Evolutionary conservation across 2,113 vertebrate species (phyloP), one percentile per base, ranked within the genome.

Genomic region (Strix aluco): DNA sequence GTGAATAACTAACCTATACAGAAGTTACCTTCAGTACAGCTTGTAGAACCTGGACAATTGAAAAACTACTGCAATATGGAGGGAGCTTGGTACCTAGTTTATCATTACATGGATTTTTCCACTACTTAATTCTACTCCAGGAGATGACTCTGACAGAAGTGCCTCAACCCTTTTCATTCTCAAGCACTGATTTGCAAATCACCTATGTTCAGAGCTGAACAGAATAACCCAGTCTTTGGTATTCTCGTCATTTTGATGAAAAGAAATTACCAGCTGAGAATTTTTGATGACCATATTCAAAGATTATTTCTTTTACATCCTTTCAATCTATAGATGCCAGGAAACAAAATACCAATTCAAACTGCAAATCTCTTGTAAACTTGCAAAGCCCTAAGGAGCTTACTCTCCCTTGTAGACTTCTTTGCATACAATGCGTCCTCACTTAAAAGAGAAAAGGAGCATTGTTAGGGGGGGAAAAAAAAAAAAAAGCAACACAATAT

Each of bases 321-420:
- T 91, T 94, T 85, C 36, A 78, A 34, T 51, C 32, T 88, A 71
- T 63, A 94, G 34, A 92, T 34, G 20, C 32, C 61, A 72, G 47
- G 57, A 92, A 91, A 96, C 92, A 97, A 95, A 93, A 74, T 63
- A 81, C 26, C 44, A 62, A 90, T 97, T 97, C 73, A 97, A 85
- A 84, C 22, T 32, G n/a, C 21, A 96, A 96, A 95, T 92, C 95
- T 79, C 86, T 87, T 65, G n/a, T 29, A 91, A 96, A 96, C 49
- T 90, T 92, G 42, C n/a, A 97, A 96, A 94, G 15, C 34, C 15
- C 19, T 96, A 96, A 96, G 75, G 3, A 96, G 96, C 71, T 96
- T 97, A 97, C 57, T 55, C 59, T 92, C n/a, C 20, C n/a, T 25
- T 65, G 46, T 49, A 81, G 67, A 69, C 29, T 57, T 90, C 88